These are phyloP conservation scores for Callipepla californica DNA, from an alignment of 2,113 vertebrate species.

Conservation along the genomic window DNA sequence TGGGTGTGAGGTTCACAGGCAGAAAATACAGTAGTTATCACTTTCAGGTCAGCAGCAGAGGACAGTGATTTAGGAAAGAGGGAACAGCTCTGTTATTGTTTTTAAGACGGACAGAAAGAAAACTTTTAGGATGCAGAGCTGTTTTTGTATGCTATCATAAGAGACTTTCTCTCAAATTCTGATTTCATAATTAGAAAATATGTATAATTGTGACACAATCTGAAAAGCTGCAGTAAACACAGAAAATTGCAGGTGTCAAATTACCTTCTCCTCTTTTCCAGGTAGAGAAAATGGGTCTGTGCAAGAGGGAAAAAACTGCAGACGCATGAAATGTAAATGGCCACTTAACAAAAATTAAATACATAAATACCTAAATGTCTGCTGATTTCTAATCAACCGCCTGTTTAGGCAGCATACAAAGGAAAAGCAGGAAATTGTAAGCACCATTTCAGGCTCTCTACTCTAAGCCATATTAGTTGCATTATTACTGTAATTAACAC, in stretches of 20 bases:
- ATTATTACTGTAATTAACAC: conserved; percentile 59
- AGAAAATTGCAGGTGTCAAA: background rate
- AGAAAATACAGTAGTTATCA: conserved; percentile 32
- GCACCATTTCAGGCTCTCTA: conserved; percentile 10
- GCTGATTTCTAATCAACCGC: conserved; percentile 11
- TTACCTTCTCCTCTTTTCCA: background rate
- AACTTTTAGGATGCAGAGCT: background rate
- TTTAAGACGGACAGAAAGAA: background rate
- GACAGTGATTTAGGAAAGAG: conserved; percentile 13
- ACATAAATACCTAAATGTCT: conserved; percentile 40
- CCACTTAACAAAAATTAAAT: conserved; percentile 40
- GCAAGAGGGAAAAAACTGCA: background rate
- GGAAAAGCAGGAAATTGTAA: conserved; percentile 33
- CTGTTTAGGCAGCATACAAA: conserved; percentile 37
- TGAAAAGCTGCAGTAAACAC: conserved; percentile 17
- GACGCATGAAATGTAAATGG: background rate
- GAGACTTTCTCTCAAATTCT: background rate
- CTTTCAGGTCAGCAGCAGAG: background rate
- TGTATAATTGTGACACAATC: background rate
- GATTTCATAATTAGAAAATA: conserved; percentile 40
- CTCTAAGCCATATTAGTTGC: conserved; percentile 51
- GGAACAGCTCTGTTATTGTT: conserved; percentile 22
- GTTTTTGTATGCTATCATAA: background rate
- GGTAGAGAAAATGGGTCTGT: background rate
- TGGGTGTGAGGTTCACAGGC: conserved; percentile 2